phyloP scores from a whole-genome alignment of 2,888 invertebrate genomes.

The Agrotis ipsilon region DNA sequence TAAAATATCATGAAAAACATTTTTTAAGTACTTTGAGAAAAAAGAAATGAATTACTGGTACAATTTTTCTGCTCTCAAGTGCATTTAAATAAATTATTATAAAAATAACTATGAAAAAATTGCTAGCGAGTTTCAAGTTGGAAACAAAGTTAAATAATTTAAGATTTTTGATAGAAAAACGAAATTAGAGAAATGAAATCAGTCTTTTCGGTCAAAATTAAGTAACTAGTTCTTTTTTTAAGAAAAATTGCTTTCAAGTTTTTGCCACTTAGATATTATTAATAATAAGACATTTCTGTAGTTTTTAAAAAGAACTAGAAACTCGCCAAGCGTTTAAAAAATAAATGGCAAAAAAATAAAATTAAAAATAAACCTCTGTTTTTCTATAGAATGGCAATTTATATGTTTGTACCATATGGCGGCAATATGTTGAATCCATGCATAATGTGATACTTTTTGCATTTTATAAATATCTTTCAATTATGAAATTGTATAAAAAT shows the following conservation, averaged over 20 bases:
- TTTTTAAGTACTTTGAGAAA: neutral
- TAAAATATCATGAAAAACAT: neutral
- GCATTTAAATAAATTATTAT: constrained; percentile 44
- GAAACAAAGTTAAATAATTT: neutral
- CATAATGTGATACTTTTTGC: constrained; percentile 13
- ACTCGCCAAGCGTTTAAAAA: constrained; percentile 40
- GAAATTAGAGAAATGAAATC: neutral
- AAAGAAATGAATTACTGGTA: constrained; percentile 33
- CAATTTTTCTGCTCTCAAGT: constrained; percentile 15
- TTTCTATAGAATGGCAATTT: constrained; percentile 41
- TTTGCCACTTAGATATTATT: neutral
- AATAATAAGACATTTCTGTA: neutral
- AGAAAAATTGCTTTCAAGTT: no score
- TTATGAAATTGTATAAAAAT: neutral
- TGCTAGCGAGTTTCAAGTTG: constrained; percentile 44
- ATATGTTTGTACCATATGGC: constrained; percentile 46
- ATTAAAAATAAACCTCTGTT: constrained; percentile 26
- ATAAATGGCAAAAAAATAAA: constrained; percentile 32
- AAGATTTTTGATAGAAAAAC: neutral
- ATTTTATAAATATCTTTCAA: neutral
- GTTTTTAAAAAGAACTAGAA: constrained; percentile 31
- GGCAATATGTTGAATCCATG: constrained; percentile 33
- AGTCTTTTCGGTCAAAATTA: constrained; percentile 44
- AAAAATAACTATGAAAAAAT: constrained; percentile 43
- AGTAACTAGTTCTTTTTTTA: constrained; percentile 28